Percentiles rank a stretch among this genome's conserved stretches.
Evolutionary conservation across 2,113 vertebrate genomes (phyloP).

Genomic region (Rutilus rutilus): DNA sequence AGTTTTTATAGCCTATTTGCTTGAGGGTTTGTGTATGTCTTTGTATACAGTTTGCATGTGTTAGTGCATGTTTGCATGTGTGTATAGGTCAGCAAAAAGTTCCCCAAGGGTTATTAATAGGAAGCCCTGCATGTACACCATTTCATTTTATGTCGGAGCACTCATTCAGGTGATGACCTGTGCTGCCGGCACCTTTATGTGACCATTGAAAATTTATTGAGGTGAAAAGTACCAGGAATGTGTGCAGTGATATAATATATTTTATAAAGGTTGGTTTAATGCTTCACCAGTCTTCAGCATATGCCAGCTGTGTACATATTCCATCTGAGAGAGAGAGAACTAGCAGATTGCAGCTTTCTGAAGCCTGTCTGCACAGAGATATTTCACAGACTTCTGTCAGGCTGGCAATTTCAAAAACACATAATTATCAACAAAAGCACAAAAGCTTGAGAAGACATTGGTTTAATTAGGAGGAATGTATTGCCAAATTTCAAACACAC

Average conservation of each 20-base stretch:
- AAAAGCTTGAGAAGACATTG: slow-evolving; percentile 42
- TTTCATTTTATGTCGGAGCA: neutral
- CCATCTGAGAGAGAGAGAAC: neutral
- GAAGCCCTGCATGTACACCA: neutral
- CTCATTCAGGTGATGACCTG: slow-evolving; percentile 20
- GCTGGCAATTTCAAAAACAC: slow-evolving; percentile 48
- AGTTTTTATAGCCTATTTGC: neutral
- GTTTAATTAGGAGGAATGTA: slow-evolving; percentile 54
- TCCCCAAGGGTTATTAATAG: slow-evolving; percentile 11
- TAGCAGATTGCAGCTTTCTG: neutral
- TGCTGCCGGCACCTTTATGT: slow-evolving; percentile 8
- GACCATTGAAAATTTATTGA: slow-evolving; percentile 5
- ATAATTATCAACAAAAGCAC: slow-evolving; percentile 54
- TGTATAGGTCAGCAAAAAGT: neutral
- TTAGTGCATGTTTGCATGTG: neutral
- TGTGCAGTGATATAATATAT: slow-evolving; percentile 25
- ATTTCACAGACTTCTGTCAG: slow-evolving; percentile 28
- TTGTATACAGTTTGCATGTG: neutral
- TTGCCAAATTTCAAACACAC: slow-evolving; percentile 36
- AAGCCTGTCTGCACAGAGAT: slow-evolving; percentile 26
- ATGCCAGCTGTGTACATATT: neutral
- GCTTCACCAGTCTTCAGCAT: neutral
- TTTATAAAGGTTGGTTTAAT: slow-evolving; percentile 38
- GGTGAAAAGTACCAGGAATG: neutral
- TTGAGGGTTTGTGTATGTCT: neutral